Percentiles rank a stretch among this genome's conserved stretches.
Conservation (phyloP, 2,888 invertebrate genomes). For the Drosophila testacea region DNA sequence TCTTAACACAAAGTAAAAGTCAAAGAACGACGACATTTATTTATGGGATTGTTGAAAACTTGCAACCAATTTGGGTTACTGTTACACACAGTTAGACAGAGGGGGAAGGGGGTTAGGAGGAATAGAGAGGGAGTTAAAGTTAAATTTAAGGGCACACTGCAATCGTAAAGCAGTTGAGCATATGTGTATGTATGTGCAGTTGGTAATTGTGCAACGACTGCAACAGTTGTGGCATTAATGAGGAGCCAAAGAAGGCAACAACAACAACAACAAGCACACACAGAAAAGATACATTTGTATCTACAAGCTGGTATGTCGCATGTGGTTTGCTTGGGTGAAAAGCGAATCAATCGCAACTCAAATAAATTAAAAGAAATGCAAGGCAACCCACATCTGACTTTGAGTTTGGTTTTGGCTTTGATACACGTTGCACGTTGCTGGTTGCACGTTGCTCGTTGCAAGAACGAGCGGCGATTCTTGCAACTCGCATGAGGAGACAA, state of each 20-base stretch:
- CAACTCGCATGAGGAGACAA: constrained; percentile 67
- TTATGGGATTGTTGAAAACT: constrained; percentile 39
- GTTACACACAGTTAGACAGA: constrained; percentile 21
- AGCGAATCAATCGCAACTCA: constrained; percentile 63
- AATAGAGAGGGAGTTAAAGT: neutral
- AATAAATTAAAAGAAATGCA: constrained; percentile 74
- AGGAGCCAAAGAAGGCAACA: constrained; percentile 41
- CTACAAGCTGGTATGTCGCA: constrained; percentile 28
- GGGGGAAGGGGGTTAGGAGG: neutral
- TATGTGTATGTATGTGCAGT: constrained; percentile 31
- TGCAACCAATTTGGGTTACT: constrained; percentile 49
- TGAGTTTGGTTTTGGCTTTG: constrained; percentile 41
- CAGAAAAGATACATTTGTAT: constrained; percentile 39
- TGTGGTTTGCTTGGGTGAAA: constrained; percentile 21
- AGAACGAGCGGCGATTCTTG: constrained; percentile 25
- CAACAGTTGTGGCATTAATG: constrained; percentile 58
- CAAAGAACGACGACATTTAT: constrained; percentile 30
- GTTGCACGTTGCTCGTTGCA: constrained; percentile 2
- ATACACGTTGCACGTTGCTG: constrained; percentile 15
- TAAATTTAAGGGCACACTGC: constrained; percentile 37
- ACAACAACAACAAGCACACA: neutral
- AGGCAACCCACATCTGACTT: constrained; percentile 58
- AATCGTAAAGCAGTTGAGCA: constrained; percentile 38
- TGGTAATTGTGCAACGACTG: constrained; percentile 50
- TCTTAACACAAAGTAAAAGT: constrained; percentile 24